Evolutionary conservation across 2,797 vertebrate genomes (phyloP), one percentile per base, ranked within the genome.

Genomic region (Diplodus sargus): DNA sequence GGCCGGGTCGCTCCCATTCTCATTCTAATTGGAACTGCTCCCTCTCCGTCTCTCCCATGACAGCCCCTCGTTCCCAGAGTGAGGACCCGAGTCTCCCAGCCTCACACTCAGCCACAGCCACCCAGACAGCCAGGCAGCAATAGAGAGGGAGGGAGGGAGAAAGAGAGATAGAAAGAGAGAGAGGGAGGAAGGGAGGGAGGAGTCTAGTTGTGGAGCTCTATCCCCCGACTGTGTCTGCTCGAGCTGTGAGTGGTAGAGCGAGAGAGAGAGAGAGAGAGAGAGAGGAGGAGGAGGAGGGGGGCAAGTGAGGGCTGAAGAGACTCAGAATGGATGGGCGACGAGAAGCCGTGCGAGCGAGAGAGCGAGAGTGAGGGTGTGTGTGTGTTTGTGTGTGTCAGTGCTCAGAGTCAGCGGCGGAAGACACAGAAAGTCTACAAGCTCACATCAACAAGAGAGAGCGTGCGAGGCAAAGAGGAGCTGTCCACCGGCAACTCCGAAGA

Each of bases 311-410:
- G 80, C 85, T 89, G 83, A 87, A 84, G 91, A 89, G 89, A 79
- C 74, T 82, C 87, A 89, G 94, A 92, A 93, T 94, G 93, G 93
- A 92, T 87, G 89, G 80, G 89, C 89, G 87, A 83, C 45, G 83
- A 79, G 90, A 87, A 87, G 68, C 78, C 25, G 81, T 71, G 86
- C 6, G 69, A 86, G 84, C 75, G 71, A 80, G 82, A 67, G 89
- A 85, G 90, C 78, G 58, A 80, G 83, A 84, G 91, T 70, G 89
- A 88, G 87, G 64, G 81, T 65, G 66, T 53, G 85, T 73, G 84
- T 28, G 23, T 28, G 16, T 34, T 23, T 28, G 13, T 59, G 85
- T 56, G 22, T 54, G 85, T 59, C 65, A 49, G 85, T 72, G 85
- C 82, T 88, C 84, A 77, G 90, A 93, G 85, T 88, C 81, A 72